Base-by-base conservation (phyloP, 2,113 vertebrate genomes). In the Xyliphius kryptos region DNA sequence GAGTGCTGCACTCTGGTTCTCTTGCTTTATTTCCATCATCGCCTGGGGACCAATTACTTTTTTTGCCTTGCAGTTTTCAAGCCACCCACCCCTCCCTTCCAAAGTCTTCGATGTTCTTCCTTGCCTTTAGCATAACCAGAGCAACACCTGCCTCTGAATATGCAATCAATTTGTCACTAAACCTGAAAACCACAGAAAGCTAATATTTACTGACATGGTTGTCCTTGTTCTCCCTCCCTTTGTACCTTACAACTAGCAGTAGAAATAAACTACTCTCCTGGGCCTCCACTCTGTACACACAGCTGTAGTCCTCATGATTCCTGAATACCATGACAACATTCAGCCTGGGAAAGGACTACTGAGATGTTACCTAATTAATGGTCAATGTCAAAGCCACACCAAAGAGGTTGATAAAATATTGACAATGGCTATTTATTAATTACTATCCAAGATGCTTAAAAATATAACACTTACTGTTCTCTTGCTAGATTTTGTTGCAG, bases 41-140 rank as follows among this genome's bases (percentile, higher is more conserved):
- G 82, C 87, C 85, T 70, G 83, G 88, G 86, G 88, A 82, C 88
- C 86, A 89, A 89, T 89, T 89, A 89, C 85, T 77, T 84, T 83
- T 81, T 85, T 84, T 15, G 40, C 14, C 43, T 46, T n/a, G 13
- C 84, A 86, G 80, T 67, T 81, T 84, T 82, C 86, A 78, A 79
- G 50, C 69, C 68, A 56, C 37, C 55, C 76, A 66, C 62, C 61
- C 69, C 47, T 17, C 22, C 26, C 47, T 36, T 41, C 41, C 65
- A 43, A 44, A 43, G 44, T 19, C 58, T 74, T 57, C 55, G 65
- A 32, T 61, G 75, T 43, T 16, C 61, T 68, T 14, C 22, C 22
- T 63, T 43, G 22, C 76, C 76, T 71, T 69, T 51, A 43, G 70
- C 62, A 67, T 67, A 56, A 70, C 67, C 59, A 66, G 57, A 26